These are phyloP conservation scores for Acrobasis suavella DNA, from an alignment of 2,888 invertebrate species.

Conservation along the genomic window DNA sequence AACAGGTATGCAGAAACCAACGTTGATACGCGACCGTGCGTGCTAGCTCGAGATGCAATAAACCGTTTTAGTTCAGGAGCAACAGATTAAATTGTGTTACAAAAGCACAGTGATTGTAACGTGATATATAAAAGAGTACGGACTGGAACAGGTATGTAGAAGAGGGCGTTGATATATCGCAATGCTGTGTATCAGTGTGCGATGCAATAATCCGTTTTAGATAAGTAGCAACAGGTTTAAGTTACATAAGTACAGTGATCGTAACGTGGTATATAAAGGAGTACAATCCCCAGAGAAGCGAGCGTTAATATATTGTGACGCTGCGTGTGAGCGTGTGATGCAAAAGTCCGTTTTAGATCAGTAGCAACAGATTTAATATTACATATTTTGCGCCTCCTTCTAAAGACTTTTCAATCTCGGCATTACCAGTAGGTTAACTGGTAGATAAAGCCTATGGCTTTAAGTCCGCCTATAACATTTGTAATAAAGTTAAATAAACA, in stretches of 20 bases:
- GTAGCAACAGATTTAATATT: no score
- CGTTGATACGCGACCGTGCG: slow-evolving; percentile 14
- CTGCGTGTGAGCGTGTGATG: no score
- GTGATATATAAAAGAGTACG: neutral
- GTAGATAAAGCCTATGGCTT: no score
- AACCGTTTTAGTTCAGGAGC: neutral
- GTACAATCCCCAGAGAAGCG: neutral
- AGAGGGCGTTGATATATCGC: slow-evolving; percentile 9
- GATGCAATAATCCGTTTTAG: neutral
- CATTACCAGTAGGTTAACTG: no score
- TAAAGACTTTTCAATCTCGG: no score
- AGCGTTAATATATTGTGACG: slow-evolving; percentile 4
- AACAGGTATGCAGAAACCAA: slow-evolving; percentile 10
- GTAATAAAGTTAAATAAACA: no score
- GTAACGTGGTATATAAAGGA: slow-evolving; percentile 5
- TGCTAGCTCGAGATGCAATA: slow-evolving; percentile 12
- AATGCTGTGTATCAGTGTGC: slow-evolving; percentile 4
- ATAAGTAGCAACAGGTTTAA: neutral
- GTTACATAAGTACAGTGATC: neutral
- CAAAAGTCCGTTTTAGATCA: no score
- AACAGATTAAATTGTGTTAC: slow-evolving; percentile 1
- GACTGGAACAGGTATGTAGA: slow-evolving; percentile 7
- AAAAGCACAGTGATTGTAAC: neutral
- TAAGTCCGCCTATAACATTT: no score
- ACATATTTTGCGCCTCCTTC: no score